Percentiles rank a stretch among this genome's conserved stretches.
Evolutionary conservation across 2,888 invertebrate species (phyloP).

Genomic region (Vanessa cardui): DNA sequence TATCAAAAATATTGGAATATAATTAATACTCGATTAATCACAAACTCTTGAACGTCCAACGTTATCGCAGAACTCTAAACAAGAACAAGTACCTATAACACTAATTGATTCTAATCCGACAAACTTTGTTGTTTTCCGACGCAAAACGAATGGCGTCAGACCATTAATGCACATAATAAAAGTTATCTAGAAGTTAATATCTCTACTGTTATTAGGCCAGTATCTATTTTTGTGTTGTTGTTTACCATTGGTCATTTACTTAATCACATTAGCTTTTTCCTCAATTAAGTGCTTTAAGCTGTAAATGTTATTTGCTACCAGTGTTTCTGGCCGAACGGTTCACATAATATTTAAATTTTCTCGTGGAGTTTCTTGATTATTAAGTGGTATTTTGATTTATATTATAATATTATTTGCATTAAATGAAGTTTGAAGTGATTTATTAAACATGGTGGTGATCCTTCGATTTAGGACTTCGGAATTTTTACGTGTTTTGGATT

Average conservation of each 20-base stretch:
- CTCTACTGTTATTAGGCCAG: neutral
- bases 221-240: neutral
- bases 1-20: too few relatives aligned
- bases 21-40: too few relatives aligned
- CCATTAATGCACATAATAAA: neutral
- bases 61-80: neutral
- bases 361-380: neutral
- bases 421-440: too few relatives aligned
- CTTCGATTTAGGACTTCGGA: constrained; percentile 37
- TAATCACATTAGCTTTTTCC: constrained; percentile 3
- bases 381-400: neutral
- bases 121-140: neutral
- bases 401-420: too few relatives aligned
- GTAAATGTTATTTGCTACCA: neutral
- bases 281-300: neutral
- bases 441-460: constrained; percentile 38
- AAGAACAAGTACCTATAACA: too few relatives aligned
- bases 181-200: neutral
- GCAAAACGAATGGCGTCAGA: neutral
- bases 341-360: neutral
- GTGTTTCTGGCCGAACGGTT: constrained; percentile 3
- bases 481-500: constrained; percentile 34
- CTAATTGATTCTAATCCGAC: neutral
- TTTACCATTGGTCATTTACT: constrained; percentile 1
- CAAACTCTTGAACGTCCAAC: neutral